A percentile compares a stretch with the other conserved stretches of the same genome.
Conservation (phyloP, 2,113 vertebrate genomes). For the Rutilus rutilus region DNA sequence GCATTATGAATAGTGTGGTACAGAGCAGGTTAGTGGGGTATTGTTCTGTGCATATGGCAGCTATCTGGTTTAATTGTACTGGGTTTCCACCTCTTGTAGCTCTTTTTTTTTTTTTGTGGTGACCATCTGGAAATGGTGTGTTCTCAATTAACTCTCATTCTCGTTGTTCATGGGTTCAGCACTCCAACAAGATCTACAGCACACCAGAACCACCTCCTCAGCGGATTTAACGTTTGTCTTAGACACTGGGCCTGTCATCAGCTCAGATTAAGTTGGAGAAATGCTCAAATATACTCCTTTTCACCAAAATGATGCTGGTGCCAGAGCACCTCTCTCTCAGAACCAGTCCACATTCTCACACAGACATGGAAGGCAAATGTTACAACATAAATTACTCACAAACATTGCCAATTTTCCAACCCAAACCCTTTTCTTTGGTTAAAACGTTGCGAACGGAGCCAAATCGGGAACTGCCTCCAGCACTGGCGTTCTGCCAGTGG, state of each 20-base stretch:
- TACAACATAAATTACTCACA: neutral
- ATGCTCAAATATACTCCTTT: slow-evolving; percentile 26
- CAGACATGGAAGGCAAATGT: neutral
- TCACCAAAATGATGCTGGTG: slow-evolving; percentile 44
- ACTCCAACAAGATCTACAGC: slow-evolving; percentile 62
- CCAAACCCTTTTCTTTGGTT: slow-evolving; percentile 19
- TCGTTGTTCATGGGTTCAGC: slow-evolving; percentile 63
- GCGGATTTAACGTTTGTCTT: neutral
- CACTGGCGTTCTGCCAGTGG: neutral
- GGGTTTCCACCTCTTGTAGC: slow-evolving; percentile 71
- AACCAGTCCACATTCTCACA: neutral
- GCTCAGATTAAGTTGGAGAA: neutral
- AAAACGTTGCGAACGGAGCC: neutral
- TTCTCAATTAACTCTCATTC: slow-evolving; percentile 74
- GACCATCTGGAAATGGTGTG: slow-evolving; percentile 76
- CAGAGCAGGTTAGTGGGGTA: slow-evolving; percentile 19
- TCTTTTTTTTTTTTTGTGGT: slow-evolving; percentile 55
- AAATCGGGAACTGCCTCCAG: neutral
- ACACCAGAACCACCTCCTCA: slow-evolving; percentile 41
- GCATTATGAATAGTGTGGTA: neutral
- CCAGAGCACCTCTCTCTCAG: neutral
- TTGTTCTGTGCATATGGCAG: slow-evolving; percentile 70
- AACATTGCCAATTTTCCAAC: slow-evolving; percentile 9
- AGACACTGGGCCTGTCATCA: neutral
- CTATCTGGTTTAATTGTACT: slow-evolving; percentile 71